These are phyloP conservation scores for Micoletzkya japonica DNA, from an alignment of 2,888 invertebrate species.

Conservation along the genomic window DNA sequence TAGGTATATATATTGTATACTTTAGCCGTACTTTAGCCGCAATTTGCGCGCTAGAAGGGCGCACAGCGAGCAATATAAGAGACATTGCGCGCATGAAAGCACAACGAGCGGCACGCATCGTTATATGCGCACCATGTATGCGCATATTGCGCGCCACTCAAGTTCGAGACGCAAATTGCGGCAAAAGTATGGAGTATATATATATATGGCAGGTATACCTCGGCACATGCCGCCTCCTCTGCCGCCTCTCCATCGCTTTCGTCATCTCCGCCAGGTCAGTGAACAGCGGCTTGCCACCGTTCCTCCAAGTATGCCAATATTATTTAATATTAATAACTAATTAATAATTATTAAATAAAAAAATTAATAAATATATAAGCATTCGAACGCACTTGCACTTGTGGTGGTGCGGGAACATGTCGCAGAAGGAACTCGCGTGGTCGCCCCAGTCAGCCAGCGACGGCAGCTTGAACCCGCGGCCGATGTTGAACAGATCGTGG, in stretches of 20 bases:
- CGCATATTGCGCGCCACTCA: no score
- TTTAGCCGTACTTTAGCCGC: no score
- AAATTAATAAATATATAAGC: neutral
- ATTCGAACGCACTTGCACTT: conserved; percentile 16
- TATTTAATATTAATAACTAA: neutral
- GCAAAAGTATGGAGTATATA: no score
- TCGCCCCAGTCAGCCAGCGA: conserved; percentile 14
- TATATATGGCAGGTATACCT: no score
- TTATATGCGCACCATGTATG: no score
- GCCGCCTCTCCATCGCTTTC: conserved; percentile 14
- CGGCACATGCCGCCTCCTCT: conserved; percentile 7
- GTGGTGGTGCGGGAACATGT: conserved; percentile 8
- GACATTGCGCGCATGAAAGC: no score
- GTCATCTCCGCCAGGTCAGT: neutral
- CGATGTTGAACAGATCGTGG: conserved; percentile 7
- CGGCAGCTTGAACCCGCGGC: neutral
- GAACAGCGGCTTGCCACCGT: neutral
- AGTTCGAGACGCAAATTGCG: no score
- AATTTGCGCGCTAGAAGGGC: no score
- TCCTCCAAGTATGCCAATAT: neutral
- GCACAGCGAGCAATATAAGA: no score
- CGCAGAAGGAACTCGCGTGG: conserved; percentile 22
- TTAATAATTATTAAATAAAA: neutral
- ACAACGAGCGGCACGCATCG: no score
- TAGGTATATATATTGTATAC: no score